Percentiles rank a stretch among this genome's conserved stretches.
These are phyloP conservation scores for Hypanus sabinus DNA, from an alignment of 2,113 vertebrate species.

Conservation along the genomic window DNA sequence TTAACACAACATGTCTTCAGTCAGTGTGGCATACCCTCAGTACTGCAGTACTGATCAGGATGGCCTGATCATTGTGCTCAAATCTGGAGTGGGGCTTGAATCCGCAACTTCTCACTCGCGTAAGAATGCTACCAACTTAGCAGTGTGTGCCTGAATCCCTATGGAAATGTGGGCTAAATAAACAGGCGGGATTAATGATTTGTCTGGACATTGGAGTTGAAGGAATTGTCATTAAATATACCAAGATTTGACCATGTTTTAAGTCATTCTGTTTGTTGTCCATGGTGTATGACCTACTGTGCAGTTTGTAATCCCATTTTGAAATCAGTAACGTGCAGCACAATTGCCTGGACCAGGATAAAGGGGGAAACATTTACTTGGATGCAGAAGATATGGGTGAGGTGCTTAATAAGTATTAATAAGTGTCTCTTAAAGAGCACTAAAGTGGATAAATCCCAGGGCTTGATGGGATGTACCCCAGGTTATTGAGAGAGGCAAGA, in stretches of 20 bases:
- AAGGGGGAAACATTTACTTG: too few relatives aligned
- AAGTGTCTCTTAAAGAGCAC: too few relatives aligned
- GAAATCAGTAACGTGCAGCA: neutral
- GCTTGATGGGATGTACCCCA: too few relatives aligned
- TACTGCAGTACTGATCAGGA: neutral
- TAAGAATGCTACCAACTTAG: neutral
- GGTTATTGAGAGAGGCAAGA: too few relatives aligned
- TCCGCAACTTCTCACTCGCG: neutral
- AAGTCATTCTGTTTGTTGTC: neutral
- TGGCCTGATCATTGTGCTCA: neutral
- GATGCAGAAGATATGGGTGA: too few relatives aligned
- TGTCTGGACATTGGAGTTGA: neutral
- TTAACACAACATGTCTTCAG: neutral
- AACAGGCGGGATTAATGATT: neutral
- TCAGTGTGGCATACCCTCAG: neutral
- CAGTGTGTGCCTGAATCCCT: neutral
- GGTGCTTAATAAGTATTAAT: too few relatives aligned
- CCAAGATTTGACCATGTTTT: neutral
- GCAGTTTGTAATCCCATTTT: neutral
- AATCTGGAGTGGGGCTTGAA: neutral
- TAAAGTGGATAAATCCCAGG: too few relatives aligned
- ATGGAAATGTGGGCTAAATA: neutral
- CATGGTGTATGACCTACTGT: neutral
- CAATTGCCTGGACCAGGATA: neutral
- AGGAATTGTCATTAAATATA: neutral